Evolutionary conservation across 2,797 vertebrate species (phyloP).

Genomic region (Spondyliosoma cantharus): DNA sequence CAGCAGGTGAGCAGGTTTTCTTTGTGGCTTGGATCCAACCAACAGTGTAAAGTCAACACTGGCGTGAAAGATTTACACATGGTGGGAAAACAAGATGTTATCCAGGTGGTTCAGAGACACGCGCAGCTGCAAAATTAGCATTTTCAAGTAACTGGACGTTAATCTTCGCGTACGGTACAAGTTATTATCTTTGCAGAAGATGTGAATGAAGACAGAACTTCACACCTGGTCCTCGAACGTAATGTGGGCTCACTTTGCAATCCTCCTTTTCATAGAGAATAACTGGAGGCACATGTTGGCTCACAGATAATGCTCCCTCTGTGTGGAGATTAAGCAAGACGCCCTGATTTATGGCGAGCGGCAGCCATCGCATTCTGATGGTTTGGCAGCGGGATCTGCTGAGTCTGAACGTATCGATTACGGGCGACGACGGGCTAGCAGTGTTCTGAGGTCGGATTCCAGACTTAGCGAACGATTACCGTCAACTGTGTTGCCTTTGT

Average conservation of each 20-base stretch:
- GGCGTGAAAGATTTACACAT: too few relatives aligned
- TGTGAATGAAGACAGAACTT: neutral
- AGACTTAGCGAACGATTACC: neutral
- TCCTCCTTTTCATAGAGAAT: neutral
- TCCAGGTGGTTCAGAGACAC: too few relatives aligned
- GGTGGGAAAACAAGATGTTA: too few relatives aligned
- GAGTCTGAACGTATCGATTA: neutral
- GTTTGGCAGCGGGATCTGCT: slow-evolving; percentile 27
- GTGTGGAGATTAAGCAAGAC: neutral
- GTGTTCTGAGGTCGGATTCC: neutral
- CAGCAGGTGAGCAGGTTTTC: too few relatives aligned
- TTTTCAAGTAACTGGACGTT: neutral
- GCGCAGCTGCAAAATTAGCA: neutral
- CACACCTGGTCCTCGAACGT: neutral
- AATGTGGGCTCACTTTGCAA: neutral
- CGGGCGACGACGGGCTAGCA: neutral
- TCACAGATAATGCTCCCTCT: neutral
- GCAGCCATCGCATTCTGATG: neutral
- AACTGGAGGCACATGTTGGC: slow-evolving; percentile 7
- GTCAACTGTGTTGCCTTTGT: neutral
- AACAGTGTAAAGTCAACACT: too few relatives aligned
- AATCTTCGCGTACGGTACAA: neutral
- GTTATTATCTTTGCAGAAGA: neutral
- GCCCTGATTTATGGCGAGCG: slow-evolving; percentile 5
- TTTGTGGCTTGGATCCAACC: too few relatives aligned